These are phyloP conservation scores for Liasis olivaceus DNA, from an alignment of 2,797 vertebrate genomes.

Conservation along the genomic window DNA sequence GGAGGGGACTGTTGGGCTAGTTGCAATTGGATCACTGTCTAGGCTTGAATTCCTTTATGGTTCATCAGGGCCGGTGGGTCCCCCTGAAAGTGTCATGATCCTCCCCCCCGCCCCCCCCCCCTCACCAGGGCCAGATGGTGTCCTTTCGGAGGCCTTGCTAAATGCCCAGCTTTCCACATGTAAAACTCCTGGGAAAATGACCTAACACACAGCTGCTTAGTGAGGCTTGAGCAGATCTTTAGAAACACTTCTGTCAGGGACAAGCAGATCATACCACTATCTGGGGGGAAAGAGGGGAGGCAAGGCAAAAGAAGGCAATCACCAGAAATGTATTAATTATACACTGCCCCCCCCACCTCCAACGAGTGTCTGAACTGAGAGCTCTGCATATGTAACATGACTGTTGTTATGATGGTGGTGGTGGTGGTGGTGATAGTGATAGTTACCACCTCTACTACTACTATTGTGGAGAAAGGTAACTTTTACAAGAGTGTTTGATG, in stretches of 20 bases:
- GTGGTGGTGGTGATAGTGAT: background rate
- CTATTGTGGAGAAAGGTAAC: conserved; percentile 23
- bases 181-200: conserved; percentile 99
- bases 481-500: conserved; percentile 41
- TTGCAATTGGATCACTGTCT: conserved; percentile 85
- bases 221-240: conserved; percentile 99
- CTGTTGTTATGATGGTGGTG: background rate
- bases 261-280: conserved; percentile 88
- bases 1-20: conserved; percentile 79
- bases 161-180: conserved; percentile 93
- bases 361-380: conserved; percentile 52
- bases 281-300: conserved; percentile 65
- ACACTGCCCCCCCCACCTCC: conserved; percentile 45
- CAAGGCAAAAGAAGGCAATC: conserved; percentile 61
- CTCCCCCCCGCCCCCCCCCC: conserved; percentile 69
- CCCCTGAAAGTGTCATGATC: conserved; percentile 99
- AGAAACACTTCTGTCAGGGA: conserved; percentile 93
- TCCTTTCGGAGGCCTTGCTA: conserved; percentile 97
- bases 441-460: background rate
- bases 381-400: conserved; percentile 18
- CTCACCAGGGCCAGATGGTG: conserved; percentile 97
- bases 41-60: conserved; percentile 91
- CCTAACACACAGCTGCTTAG: conserved; percentile 99
- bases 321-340: conserved; percentile 68
- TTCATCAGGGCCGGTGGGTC: conserved; percentile 98